A percentile compares a stretch with the other conserved stretches of the same genome.
Evolutionary conservation across 37 sponge, comb jelly and placozoan species (phyloP).

Genomic region (Theonella swinhoei): DNA sequence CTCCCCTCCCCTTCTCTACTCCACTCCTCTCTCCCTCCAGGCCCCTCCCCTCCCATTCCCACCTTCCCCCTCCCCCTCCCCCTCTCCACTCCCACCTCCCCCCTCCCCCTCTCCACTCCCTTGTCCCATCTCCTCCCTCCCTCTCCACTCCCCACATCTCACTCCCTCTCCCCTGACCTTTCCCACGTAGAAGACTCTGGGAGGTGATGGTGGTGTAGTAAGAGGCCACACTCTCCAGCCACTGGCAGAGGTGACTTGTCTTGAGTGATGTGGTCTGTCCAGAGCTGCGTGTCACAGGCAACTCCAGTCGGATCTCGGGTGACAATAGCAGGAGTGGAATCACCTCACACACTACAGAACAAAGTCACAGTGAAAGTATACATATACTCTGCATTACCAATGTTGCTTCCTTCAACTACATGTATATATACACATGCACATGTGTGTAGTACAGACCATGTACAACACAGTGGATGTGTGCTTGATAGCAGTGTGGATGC

Average conservation of each 20-base stretch:
- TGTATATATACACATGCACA: neutral
- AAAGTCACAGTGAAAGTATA: too few species aligned
- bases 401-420: neutral
- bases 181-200: slow-evolving; percentile 10
- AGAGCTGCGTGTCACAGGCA: slow-evolving; percentile 37
- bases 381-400: neutral
- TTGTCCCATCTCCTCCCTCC: too few species aligned
- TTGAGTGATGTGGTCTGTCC: slow-evolving; percentile 60
- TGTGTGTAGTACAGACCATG: neutral
- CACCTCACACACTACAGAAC: slow-evolving; percentile 60
- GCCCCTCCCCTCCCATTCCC: too few species aligned
- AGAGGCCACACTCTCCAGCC: slow-evolving; percentile 83
- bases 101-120: too few species aligned
- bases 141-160: too few species aligned
- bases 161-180: slow-evolving; percentile 8
- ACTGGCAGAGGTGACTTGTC: slow-evolving; percentile 88
- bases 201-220: slow-evolving; percentile 70
- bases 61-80: too few species aligned
- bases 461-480: neutral
- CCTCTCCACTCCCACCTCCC: too few species aligned
- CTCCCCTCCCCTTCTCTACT: too few species aligned
- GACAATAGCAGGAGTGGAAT: slow-evolving; percentile 75
- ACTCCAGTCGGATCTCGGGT: slow-evolving; percentile 50
- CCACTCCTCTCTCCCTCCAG: too few species aligned
- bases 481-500: too few species aligned